phyloP scores from a whole-genome alignment of 2,888 invertebrate species.

The Hydropsyche betteni region DNA sequence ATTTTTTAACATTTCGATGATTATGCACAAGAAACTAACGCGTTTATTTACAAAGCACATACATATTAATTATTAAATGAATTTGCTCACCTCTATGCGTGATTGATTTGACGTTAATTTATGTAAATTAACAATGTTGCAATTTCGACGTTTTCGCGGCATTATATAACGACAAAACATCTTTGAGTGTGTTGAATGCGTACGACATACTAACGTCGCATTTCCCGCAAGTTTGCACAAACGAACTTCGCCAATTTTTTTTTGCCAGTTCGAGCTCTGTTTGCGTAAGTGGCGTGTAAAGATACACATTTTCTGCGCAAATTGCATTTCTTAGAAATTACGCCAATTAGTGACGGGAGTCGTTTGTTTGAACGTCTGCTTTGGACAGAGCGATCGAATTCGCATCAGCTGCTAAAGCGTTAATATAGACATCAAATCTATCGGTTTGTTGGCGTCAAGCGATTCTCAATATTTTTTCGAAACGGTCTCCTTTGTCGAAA shows the following conservation, averaged over 20 bases:
- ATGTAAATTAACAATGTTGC: slow-evolving; percentile 8
- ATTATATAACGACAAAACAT: slow-evolving; percentile 1
- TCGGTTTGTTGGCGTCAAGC: background rate
- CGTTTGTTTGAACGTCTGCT: slow-evolving; percentile 19
- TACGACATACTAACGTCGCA: background rate
- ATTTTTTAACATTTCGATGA: too few species aligned
- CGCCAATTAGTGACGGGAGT: slow-evolving; percentile 3
- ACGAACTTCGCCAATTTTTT: background rate
- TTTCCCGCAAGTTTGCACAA: background rate
- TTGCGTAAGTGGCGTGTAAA: background rate
- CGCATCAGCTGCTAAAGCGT: slow-evolving; percentile 21
- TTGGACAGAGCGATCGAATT: slow-evolving; percentile 8
- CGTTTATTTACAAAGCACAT: too few species aligned
- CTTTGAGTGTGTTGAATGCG: too few species aligned
- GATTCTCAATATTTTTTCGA: slow-evolving; percentile 1
- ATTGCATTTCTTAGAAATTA: slow-evolving; percentile 28
- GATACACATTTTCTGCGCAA: slow-evolving; percentile 9
- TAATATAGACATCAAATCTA: slow-evolving; percentile 16
- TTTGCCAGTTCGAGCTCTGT: background rate
- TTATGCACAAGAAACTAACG: too few species aligned
- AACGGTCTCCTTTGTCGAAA: too few species aligned
- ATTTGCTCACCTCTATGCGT: background rate
- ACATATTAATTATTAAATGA: too few species aligned
- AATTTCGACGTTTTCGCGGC: background rate
- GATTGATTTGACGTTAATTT: background rate